phyloP scores from a whole-genome alignment of 2,113 vertebrate species.

The Coptodon rendalli region DNA sequence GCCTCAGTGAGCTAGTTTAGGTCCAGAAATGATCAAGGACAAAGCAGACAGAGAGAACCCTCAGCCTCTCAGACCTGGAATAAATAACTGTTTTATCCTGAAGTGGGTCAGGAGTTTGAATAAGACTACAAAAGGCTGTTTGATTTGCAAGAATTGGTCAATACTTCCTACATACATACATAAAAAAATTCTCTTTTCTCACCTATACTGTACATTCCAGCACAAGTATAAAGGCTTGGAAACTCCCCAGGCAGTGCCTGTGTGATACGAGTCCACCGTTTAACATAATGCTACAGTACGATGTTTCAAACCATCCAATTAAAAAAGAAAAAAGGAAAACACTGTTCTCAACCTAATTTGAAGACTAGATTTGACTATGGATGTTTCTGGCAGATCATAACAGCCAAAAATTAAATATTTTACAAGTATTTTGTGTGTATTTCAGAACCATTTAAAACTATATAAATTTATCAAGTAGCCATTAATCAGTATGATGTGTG shows the following conservation, averaged over 20 bases:
- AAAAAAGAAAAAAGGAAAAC: not conserved
- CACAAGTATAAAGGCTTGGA: not conserved
- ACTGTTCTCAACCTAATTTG: not conserved
- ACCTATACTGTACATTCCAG: not conserved
- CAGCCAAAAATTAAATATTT: not conserved
- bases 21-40: constrained; percentile 6
- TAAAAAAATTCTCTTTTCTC: not conserved
- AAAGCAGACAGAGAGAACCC: constrained; percentile 11
- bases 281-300: not conserved
- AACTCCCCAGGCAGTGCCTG: not conserved
- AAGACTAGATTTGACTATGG: not conserved
- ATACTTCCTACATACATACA: not conserved
- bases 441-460: not conserved
- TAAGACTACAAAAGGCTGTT: not conserved
- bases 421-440: not conserved
- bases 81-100: not conserved
- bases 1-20: constrained; percentile 9
- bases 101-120: constrained; percentile 15
- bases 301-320: not conserved
- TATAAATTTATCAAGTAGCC: not conserved
- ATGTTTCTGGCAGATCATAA: not conserved
- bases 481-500: not conserved
- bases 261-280: not conserved
- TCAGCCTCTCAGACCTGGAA: constrained; percentile 6
- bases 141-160: not conserved